Base-by-base conservation (phyloP, 2,797 vertebrate genomes). In the Parauchenoglanis ngamensis region DNA sequence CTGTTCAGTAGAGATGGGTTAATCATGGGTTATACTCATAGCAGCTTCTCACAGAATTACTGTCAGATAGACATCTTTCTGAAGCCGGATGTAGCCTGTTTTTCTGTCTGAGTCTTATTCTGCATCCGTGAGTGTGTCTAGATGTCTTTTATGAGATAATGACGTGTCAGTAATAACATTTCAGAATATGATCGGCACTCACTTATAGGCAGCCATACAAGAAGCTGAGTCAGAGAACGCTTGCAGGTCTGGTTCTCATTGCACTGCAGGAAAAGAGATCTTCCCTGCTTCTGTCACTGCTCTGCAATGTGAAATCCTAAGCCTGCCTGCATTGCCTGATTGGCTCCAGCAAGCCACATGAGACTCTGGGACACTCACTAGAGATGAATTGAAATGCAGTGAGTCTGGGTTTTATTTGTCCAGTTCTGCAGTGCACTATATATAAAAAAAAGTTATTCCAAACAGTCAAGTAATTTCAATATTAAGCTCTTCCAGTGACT, bases 61-160 rank as follows among this genome's bases (percentile, higher is more conserved):
- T 84, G 70, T 85, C n/a, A 77, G 86, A 90, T 89, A 81, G 72
- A 76, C 83, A 83, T 90, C 87, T 88, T 49, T 87, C 49, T 87
- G 40, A 84, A 79, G 57, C 21, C 1, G 23, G 35, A 46, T 63
- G 23, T n/a, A 61, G 13, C 35, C 78, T 80, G 56, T 63, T 85
- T 21, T 54, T 85, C 25, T 85, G 61, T 52, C 28, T 85, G n/a
- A 70, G 2, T 82, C 40, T 56, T 44, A 68, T 54, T 65, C 12
- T 85, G 59, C 5, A 23, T 49, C 10, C 59, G 31, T 63, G 46
- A 85, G 54, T 63, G 68, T 88, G 44, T 40, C 70, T 73, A 21
- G 78, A 68, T 68, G 65, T 44, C 78, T 52, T 31, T 83, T 70
- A 83, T 83, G 72, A 86, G 70, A 85, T 82, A 52, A 61, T 85